These are phyloP conservation scores for Pseudonaja textilis DNA, from an alignment of 2,113 vertebrate genomes.

Conservation along the genomic window DNA sequence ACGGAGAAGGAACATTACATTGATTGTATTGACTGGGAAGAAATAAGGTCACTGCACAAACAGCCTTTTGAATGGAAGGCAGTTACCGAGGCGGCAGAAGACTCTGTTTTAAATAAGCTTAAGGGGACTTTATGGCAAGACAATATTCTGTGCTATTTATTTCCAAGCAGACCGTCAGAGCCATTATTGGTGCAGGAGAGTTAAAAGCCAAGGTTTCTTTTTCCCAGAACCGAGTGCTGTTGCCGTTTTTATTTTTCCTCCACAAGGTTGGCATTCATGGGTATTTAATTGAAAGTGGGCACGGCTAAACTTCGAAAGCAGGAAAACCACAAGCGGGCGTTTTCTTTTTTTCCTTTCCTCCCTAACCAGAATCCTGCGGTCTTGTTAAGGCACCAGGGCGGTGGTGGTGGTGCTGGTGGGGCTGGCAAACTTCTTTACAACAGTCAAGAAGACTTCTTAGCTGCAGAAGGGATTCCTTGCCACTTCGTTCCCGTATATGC, in stretches of 20 bases:
- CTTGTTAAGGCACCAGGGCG: not conserved
- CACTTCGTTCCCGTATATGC: not conserved
- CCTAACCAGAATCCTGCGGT: not conserved
- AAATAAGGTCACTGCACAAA: conserved; percentile 34
- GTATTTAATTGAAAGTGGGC: not conserved
- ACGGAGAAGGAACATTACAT: conserved; percentile 1
- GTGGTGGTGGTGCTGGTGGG: rapidly evolving
- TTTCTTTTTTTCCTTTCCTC: not conserved
- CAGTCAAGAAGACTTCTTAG: not conserved
- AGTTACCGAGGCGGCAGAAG: not conserved
- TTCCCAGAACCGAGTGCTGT: rapidly evolving
- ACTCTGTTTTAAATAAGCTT: conserved; percentile 1
- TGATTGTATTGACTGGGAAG: conserved; percentile 30
- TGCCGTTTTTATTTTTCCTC: not conserved
- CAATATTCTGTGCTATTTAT: conserved; percentile 27
- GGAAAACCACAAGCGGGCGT: not conserved
- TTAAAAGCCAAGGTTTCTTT: not conserved
- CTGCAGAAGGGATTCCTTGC: not conserved
- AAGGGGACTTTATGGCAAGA: not conserved
- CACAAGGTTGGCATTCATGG: not conserved
- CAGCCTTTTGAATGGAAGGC: conserved; percentile 6
- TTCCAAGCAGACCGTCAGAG: not conserved
- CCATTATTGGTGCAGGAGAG: not conserved
- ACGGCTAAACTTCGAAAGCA: not conserved
- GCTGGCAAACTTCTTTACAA: too few relatives aligned